Evolutionary conservation across 2,888 invertebrate genomes (phyloP).

Genomic region (Hymenopus coronatus): DNA sequence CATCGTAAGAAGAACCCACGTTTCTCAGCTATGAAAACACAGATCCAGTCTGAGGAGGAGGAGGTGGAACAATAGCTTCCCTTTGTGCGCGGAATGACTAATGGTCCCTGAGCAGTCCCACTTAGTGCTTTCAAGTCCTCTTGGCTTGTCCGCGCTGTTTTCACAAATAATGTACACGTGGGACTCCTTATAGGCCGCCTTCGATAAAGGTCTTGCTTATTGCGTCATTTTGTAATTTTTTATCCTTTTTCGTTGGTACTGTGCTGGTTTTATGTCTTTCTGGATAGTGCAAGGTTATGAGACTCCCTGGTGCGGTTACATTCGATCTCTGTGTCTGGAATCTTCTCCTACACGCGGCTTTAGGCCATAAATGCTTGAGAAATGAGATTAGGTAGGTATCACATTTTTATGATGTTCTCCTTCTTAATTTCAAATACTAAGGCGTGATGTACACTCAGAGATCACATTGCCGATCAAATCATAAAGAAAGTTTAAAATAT

Average conservation of each 20-base stretch:
- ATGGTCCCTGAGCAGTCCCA: not conserved
- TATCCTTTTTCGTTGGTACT: not conserved
- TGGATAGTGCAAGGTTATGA: not conserved
- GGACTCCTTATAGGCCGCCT: not conserved
- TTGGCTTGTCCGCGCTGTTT: not conserved
- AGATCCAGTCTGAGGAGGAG: not conserved
- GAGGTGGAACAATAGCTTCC: not conserved
- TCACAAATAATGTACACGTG: not conserved
- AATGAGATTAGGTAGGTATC: no score
- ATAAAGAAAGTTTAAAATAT: no score
- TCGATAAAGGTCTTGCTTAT: not conserved
- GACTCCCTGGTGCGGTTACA: not conserved
- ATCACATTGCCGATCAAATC: no score
- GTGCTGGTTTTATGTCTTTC: not conserved
- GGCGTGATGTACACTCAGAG: no score
- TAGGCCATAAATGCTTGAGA: no score
- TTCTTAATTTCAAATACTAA: no score
- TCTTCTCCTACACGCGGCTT: not conserved
- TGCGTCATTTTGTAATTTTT: not conserved
- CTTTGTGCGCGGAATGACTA: not conserved
- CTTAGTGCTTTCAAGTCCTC: not conserved
- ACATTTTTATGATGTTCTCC: no score
- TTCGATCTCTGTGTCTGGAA: not conserved
- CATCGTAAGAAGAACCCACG: not conserved
- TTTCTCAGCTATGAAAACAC: not conserved